A percentile compares a stretch with the other conserved stretches of the same genome.
These are phyloP conservation scores for Myzus persicae DNA, from an alignment of 1,140 invertebrate genomes.

Conservation along the genomic window DNA sequence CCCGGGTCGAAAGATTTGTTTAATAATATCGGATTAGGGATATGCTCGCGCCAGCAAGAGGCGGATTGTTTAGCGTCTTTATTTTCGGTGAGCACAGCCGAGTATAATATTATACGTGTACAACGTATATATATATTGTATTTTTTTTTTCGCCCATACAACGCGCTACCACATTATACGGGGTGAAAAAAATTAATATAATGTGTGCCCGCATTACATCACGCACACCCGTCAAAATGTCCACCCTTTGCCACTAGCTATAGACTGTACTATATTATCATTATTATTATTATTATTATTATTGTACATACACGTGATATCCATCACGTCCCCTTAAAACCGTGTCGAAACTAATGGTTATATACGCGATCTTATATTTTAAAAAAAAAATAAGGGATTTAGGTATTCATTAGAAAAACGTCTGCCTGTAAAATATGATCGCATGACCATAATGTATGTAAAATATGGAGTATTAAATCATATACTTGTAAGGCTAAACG, in stretches of 20 bases:
- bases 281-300: conserved; percentile 7
- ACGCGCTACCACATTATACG: neutral
- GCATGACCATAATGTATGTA: neutral
- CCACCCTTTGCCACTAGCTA: conserved; percentile 22
- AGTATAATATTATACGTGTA: neutral
- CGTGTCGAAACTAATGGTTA: conserved; percentile 44
- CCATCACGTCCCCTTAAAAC: neutral
- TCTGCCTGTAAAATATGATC: conserved; percentile 32
- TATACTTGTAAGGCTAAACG: neutral
- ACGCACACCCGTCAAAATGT: conserved; percentile 54
- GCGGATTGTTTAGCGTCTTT: neutral
- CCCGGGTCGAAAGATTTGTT: neutral
- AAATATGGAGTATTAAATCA: conserved; percentile 36
- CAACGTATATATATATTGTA: neutral
- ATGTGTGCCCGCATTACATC: conserved; percentile 52
- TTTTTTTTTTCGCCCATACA: neutral
- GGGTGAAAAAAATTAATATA: conserved; percentile 17
- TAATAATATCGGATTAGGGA: conserved; percentile 31
- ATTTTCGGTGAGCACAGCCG: neutral
- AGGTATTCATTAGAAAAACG: conserved; percentile 5
- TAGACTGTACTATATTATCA: conserved; percentile 10
- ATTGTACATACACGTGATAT: conserved; percentile 17
- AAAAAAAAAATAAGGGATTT: conserved; percentile 21
- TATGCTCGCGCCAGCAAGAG: neutral
- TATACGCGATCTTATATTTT: neutral